Evolutionary conservation across 1,140 invertebrate genomes (phyloP).

Genomic region (Phymorhynchus buccinoides): DNA sequence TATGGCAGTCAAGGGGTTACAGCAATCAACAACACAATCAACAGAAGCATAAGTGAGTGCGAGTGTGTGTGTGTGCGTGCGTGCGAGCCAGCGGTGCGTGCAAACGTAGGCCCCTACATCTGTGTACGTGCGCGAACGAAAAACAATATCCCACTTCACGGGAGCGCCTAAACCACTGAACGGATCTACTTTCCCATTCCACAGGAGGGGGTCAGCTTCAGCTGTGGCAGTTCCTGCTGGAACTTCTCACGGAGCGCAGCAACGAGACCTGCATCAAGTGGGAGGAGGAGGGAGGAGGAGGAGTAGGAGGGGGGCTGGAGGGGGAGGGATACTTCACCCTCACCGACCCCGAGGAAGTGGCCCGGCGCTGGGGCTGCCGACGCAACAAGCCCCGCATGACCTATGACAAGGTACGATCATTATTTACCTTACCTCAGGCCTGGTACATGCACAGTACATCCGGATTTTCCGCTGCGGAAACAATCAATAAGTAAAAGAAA

Average conservation of each 20-base stretch:
- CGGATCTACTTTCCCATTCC: too few relatives aligned
- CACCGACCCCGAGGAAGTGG: constrained; percentile 96
- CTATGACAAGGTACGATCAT: constrained; percentile 89
- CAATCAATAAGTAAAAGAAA: too few relatives aligned
- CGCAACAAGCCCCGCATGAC: constrained; percentile 92
- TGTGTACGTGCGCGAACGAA: background rate
- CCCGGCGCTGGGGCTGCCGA: constrained; percentile 95
- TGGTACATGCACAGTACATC: too few relatives aligned
- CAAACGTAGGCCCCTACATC: background rate
- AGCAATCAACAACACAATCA: too few relatives aligned
- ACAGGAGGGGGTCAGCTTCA: constrained; percentile 68
- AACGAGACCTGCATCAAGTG: constrained; percentile 96
- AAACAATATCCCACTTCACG: background rate
- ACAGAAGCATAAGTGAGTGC: too few relatives aligned
- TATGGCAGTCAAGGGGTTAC: too few relatives aligned
- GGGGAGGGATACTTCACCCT: constrained; percentile 92
- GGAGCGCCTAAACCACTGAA: background rate
- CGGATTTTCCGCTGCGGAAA: too few relatives aligned
- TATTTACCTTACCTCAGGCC: too few relatives aligned
- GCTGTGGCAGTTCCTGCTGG: constrained; percentile 96
- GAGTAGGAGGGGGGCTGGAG: background rate
- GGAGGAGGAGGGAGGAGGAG: constrained; percentile 81
- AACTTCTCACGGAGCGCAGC: constrained; percentile 93
- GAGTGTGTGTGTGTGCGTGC: too few relatives aligned
- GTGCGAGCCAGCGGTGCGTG: background rate